Base-by-base conservation (phyloP, 1,140 invertebrate genomes). In the Pseudomyrmex flavicornis region DNA sequence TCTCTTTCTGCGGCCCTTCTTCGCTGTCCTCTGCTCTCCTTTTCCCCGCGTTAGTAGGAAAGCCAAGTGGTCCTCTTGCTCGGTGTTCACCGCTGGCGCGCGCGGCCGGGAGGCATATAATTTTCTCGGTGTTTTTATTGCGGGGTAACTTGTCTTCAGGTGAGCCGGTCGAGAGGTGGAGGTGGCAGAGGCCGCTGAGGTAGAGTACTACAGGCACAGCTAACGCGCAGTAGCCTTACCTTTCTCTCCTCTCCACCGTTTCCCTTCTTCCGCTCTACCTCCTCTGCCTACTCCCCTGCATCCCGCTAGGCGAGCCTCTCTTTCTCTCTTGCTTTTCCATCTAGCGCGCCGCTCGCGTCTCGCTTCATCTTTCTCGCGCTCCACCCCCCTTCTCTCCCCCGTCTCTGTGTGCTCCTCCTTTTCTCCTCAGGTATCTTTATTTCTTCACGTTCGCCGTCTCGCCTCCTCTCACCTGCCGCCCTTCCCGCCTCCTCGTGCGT, bases 111-210 rank as follows among this genome's bases (percentile, higher is more conserved):
- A 93, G 93, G 93, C 93, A 93, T 94, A 94, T 94, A 93, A 94
- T 94, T 94, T 94, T 92, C 93, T 94, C 89, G 90, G 89, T 93
- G 92, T 94, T 94, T 94, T 94, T 94, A 94, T 94, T 94, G 93
- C 92, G 87, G 93, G 92, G 92, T 94, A 94, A 94, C 94, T 94
- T 94, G 93, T 94, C 94, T 94, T 94, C 94, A 92, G 91, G 92
- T 93, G 93, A 94, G 92, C 93, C 90, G 91, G 91, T 91, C 91
- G 89, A 91, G 88, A 91, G 92, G 91, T 90, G 91, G 92, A 92
- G 90, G 92, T 93, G 89, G 91, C 85, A 88, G 84, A 86, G 86
- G 85, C 89, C 89, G 87, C 79, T 70, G 73, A 90, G 87, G 90
- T 89, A 91, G 91, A 91, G 93, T 93, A 93, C 92, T 93, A 92